Percentiles rank a stretch among this genome's conserved stretches.
Conservation (phyloP, 2,888 invertebrate species). For the Himalopsyche kuldschensis region DNA sequence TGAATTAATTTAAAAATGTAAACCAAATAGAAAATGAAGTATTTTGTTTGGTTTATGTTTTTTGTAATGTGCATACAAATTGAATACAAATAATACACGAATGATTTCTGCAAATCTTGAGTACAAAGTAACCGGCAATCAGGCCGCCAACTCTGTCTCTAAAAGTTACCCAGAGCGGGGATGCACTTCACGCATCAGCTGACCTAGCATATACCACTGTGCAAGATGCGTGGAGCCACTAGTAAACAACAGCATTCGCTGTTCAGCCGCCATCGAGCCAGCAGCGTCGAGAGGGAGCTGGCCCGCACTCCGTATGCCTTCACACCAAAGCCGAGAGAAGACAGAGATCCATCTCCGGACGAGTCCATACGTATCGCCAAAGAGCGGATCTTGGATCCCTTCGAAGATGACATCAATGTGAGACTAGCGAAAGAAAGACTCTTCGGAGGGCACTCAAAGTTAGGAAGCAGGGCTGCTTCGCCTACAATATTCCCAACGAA, state of each 20-base stretch:
- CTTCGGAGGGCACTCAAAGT: conserved; percentile 30
- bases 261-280: conserved; percentile 55
- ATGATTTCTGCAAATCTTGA: not conserved
- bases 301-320: conserved; percentile 60
- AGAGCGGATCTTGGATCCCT: conserved; percentile 34
- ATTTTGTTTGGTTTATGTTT: too few species aligned
- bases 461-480: conserved; percentile 19
- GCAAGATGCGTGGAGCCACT: conserved; percentile 22
- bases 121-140: not conserved
- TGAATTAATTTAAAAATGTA: too few species aligned
- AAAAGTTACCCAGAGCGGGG: not conserved
- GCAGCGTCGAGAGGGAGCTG: conserved; percentile 56
- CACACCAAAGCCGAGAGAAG: conserved; percentile 43
- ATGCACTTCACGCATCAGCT: conserved; percentile 8
- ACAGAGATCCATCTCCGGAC: conserved; percentile 41
- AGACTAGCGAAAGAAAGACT: conserved; percentile 36
- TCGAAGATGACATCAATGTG: conserved; percentile 39
- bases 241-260: conserved; percentile 46
- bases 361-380: conserved; percentile 28
- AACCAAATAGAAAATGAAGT: too few species aligned
- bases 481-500: conserved; percentile 36
- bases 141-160: not conserved
- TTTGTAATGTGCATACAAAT: too few species aligned
- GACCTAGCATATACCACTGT: not conserved
- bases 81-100: not conserved